Base-by-base conservation (phyloP, 30 jellyfish, hydroid and myxozoan species). In the Mastigias papua region DNA sequence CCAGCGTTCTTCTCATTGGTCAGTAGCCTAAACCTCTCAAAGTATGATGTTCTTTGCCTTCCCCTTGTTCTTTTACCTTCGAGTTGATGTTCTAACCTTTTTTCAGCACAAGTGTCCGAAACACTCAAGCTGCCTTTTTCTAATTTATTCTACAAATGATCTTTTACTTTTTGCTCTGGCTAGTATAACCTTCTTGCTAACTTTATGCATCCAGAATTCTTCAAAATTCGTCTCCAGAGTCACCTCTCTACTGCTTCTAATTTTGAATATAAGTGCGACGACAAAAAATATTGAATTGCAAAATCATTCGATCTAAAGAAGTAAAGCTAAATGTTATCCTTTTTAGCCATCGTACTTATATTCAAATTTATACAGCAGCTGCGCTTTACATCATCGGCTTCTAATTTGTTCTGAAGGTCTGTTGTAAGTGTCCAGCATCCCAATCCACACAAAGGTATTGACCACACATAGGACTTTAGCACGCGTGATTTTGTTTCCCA, bases 1-100 rank as follows among this genome's bases (percentile, higher is more conserved):
- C n/a, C 76, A 21, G 76, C 76, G 19, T 26, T 26, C 76, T 65
- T 9, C 19, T 65, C 76, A 32, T 65, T 61, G 73, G 76, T 65
- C 76, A 26, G 81, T 16, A 0, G 31, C 27, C n/a, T 70, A 63
- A 70, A 0, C 30, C 64, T 1, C 16, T 1, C 81, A 13, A 8
- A 28, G 27, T 35, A 0, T 42, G 0, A 8, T 42, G 13, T 0
- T 42, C 54, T 42, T 42, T 4, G 54, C 54, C 54, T 42, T 42
- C 54, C 13, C 13, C 13, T 42, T 8, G 7, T 8, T 42, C 54
- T 42, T 4, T 7, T 30, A 30, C 33, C 42, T 16, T 26, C 76
- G 2, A 65, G 76, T 46, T 0, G 0, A 65, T 65, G 76, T 65
- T 65, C 46, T 65, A 65, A 25, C 6, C 50, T 65, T 65, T 20